Percentiles rank a stretch among this genome's conserved stretches.
Evolutionary conservation across 2,797 vertebrate species (phyloP).

Genomic region (Pseudocheirus occidentalis): DNA sequence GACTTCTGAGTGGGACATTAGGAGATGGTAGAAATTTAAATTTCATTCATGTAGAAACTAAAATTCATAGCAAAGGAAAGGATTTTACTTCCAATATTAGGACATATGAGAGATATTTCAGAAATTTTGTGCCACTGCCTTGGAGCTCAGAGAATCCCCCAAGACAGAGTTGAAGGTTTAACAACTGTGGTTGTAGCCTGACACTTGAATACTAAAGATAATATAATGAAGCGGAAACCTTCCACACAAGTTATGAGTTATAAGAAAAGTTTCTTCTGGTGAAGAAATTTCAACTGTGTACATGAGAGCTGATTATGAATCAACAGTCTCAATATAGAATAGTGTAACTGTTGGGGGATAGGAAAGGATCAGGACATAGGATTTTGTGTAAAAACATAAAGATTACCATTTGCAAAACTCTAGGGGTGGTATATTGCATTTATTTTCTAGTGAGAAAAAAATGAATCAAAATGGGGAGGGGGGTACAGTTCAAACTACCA

Average conservation of each 20-base stretch:
- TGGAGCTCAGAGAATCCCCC: not conserved
- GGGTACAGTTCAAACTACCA: not conserved
- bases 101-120: not conserved
- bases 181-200: not conserved
- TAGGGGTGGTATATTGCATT: not conserved
- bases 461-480: not conserved
- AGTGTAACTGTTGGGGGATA: not conserved
- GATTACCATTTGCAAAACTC: not conserved
- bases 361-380: not conserved
- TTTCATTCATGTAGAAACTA: slow-evolving; percentile 25
- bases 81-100: not conserved
- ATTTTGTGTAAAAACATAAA: not conserved
- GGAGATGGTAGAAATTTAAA: slow-evolving; percentile 3
- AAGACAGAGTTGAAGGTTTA: not conserved
- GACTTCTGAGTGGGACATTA: not conserved
- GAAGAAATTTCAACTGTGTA: not conserved
- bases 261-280: not conserved
- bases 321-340: not conserved
- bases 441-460: not conserved
- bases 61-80: not conserved
- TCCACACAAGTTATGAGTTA: not conserved
- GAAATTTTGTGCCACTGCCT: not conserved
- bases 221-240: not conserved
- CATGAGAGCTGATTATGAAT: not conserved
- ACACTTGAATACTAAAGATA: not conserved